phyloP scores from a whole-genome alignment of 2,797 vertebrate genomes.

The Hylomyscus alleni region DNA sequence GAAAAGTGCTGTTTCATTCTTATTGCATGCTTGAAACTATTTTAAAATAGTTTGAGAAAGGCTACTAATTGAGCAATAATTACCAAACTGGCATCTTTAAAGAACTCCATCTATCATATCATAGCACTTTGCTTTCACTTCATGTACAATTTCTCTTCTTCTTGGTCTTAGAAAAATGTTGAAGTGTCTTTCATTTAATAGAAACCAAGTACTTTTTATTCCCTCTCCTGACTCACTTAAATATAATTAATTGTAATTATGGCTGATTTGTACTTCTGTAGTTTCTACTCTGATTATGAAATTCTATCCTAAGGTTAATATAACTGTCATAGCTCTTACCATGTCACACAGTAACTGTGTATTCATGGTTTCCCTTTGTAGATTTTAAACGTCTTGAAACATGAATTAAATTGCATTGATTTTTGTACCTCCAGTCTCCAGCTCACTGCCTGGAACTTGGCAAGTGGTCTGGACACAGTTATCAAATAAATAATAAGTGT shows the following conservation, averaged over 20 bases:
- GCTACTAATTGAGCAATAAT: neutral
- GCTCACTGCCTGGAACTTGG: neutral
- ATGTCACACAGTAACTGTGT: neutral
- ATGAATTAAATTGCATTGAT: conserved; percentile 3
- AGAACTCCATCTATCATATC: neutral
- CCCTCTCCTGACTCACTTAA: neutral
- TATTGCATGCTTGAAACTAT: neutral
- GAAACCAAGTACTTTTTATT: neutral
- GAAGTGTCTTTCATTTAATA: neutral
- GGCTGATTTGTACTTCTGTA: neutral
- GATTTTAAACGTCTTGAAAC: neutral
- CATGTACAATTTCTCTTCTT: neutral
- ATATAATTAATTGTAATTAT: neutral
- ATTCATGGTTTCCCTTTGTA: neutral
- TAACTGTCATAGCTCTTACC: neutral
- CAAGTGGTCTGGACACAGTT: neutral
- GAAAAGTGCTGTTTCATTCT: neutral
- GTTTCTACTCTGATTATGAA: neutral
- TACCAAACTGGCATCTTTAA: neutral
- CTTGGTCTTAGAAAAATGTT: neutral
- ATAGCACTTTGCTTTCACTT: neutral
- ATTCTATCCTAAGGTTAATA: neutral
- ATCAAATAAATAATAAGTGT: conserved; percentile 44
- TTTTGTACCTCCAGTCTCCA: neutral
- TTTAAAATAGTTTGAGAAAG: neutral